Base-by-base conservation (phyloP, 2,113 vertebrate genomes). In the Xenopus laevis region DNA sequence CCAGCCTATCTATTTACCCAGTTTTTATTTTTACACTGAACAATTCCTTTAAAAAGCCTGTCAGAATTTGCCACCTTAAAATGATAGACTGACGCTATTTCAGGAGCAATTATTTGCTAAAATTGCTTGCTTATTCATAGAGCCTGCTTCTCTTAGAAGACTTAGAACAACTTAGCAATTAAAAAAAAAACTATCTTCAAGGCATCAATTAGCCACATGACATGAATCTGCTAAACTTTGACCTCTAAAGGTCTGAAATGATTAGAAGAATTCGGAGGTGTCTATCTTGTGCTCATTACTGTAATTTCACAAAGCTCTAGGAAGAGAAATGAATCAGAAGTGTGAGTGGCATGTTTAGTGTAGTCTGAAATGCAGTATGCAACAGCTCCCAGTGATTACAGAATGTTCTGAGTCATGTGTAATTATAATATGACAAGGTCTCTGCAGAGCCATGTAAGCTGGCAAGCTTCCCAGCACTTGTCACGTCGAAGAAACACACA, bases 381-480 rank as follows among this genome's bases (percentile, higher is more conserved):
- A 79, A 79, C 80, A 79, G 79, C 81, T 86, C 82, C 71, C 81
- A 81, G 77, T 66, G 77, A 87, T 82, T 70, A 78, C 78, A 79
- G 67, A 86, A 79, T 65, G 78, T 74, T 82, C 81, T 64, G 84
- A 91, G 81, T 87, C 80, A 83, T 79, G 78, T 86, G 82, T 86
- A 87, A 88, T 87, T 83, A 89, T 74, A 85, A 79, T 80, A 84
- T 57, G 84, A 83, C 83, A 87, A 86, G 83, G 80, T 66, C 78
- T 84, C 80, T 87, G 82, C 61, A 40, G 21, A 72, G 80, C 81
- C 77, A 83, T 33, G 77, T 50, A 81, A 84, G 9, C 68, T 86
- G 87, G 87, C 86, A 82, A 72, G 79, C 81, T 87, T 89, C 90
- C 88, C 87, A 89, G 87, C 83, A 87, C 82, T 84, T 91, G 86